Conservation (phyloP, 2,113 vertebrate genomes). For the Gorilla gorilla region DNA sequence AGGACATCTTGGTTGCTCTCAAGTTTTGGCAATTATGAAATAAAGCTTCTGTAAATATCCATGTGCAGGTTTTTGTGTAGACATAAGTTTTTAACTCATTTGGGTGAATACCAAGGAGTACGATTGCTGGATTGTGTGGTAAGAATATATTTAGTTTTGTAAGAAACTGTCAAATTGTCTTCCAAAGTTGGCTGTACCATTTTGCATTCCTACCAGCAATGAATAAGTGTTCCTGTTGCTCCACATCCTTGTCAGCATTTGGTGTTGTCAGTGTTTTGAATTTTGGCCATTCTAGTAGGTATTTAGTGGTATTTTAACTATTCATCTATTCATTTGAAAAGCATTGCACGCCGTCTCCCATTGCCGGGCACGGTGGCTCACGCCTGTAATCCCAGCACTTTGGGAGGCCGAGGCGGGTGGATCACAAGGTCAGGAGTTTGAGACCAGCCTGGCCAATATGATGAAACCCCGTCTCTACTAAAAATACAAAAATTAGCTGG, state of each 20-base stretch:
- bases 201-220: background rate
- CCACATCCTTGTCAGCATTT: background rate
- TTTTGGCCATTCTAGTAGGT: background rate
- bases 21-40: background rate
- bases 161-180: background rate
- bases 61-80: background rate
- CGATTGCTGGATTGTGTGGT: background rate
- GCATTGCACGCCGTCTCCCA: too few species aligned
- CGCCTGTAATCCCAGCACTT: too few species aligned
- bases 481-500: too few species aligned
- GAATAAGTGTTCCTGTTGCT: background rate
- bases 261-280: background rate
- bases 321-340: background rate
- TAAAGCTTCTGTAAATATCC: background rate
- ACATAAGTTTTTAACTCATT: background rate
- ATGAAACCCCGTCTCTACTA: too few species aligned
- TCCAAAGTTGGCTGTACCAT: background rate
- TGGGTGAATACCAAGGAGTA: background rate
- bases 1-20: background rate
- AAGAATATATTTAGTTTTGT: background rate
- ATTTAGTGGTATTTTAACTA: background rate
- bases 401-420: too few species aligned
- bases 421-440: too few species aligned
- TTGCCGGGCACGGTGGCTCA: too few species aligned
- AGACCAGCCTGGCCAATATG: too few species aligned